Conservation (phyloP, 2,888 invertebrate species). For the Busseola fusca region DNA sequence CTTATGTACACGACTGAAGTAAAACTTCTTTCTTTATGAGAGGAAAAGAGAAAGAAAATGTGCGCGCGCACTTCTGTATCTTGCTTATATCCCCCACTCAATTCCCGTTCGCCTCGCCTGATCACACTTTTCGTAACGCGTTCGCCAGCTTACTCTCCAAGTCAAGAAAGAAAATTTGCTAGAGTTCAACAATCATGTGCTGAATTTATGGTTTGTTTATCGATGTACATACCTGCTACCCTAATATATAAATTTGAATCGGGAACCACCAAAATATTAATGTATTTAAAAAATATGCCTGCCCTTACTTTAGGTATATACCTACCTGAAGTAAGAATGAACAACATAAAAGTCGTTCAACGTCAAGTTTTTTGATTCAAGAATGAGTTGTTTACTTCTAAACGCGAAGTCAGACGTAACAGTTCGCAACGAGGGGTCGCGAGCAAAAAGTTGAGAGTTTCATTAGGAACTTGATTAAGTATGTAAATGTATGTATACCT, state of each 20-base stretch:
- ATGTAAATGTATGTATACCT: conserved; percentile 54
- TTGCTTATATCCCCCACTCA: too few relatives aligned
- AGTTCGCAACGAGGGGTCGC: conserved; percentile 40
- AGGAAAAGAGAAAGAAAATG: too few relatives aligned
- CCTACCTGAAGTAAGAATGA: background rate
- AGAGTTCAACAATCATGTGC: background rate
- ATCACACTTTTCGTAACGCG: too few relatives aligned
- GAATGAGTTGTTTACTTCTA: conserved; percentile 51
- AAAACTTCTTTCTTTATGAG: too few relatives aligned
- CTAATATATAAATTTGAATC: background rate
- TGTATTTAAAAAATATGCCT: background rate
- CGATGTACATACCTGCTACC: background rate
- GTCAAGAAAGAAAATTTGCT: too few relatives aligned
- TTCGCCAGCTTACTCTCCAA: too few relatives aligned
- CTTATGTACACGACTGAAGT: too few relatives aligned
- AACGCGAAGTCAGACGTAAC: conserved; percentile 49
- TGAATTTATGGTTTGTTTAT: background rate
- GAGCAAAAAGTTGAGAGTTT: conserved; percentile 53
- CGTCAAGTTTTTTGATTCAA: conserved; percentile 25
- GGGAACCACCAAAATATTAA: too few relatives aligned
- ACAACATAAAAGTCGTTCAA: conserved; percentile 5
- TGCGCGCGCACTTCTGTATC: too few relatives aligned
- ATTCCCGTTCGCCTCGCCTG: too few relatives aligned
- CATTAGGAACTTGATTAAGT: conserved; percentile 57
- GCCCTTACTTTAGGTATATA: too few relatives aligned